Evolutionary conservation across 2,888 invertebrate genomes (phyloP), one percentile per base, ranked within the genome.

Genomic region (Xanthorhoe designata): DNA sequence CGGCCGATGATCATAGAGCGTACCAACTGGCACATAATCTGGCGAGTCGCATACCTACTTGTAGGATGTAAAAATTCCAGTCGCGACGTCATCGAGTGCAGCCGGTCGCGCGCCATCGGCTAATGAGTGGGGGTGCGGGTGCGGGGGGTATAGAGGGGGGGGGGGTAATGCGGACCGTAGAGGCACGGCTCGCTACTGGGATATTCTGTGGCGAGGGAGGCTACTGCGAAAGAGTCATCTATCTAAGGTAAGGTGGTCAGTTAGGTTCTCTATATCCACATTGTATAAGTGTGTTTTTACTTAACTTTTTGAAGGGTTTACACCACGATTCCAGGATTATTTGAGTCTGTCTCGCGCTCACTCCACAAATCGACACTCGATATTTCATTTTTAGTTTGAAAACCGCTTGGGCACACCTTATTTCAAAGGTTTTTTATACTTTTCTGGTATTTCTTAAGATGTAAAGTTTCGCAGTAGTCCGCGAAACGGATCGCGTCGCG

Each of bases 61-160:
- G 66, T 54, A 63, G 47, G 60, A 64, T 56, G 68, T 87, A 89
- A 89, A 90, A 89, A 89, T 87, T 87, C 87, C 84, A 82, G 86
- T 81, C 85, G 85, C 84, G 83, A 74, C 86, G 79, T 82, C 82
- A 83, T 78, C 63, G 81, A 80, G 81, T 87, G 87, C 88, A 88
- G 82, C 81, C 84, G 83, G 84, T 84, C 83, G 79, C 87, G 85
- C 84, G 84, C 86, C 86, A 86, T 84, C 85, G 63, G 69, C 70
- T 74, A 74, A 72, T 73, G 70, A 72, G 73, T 65, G 73, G 75
- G 69, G 71, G 68, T 32, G 32, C 32, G 32, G 32, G 24, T 2
- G 75, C 69, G 70, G 68, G 74, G 65, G 75, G 73, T 71, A 67
- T 13, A 42, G 38, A 13, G 71, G 72, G 66, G 66, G 63, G 70